Evolutionary conservation across 1,140 invertebrate genomes (phyloP), one percentile per base, ranked within the genome.

Genomic region (Drosophila sechellia): DNA sequence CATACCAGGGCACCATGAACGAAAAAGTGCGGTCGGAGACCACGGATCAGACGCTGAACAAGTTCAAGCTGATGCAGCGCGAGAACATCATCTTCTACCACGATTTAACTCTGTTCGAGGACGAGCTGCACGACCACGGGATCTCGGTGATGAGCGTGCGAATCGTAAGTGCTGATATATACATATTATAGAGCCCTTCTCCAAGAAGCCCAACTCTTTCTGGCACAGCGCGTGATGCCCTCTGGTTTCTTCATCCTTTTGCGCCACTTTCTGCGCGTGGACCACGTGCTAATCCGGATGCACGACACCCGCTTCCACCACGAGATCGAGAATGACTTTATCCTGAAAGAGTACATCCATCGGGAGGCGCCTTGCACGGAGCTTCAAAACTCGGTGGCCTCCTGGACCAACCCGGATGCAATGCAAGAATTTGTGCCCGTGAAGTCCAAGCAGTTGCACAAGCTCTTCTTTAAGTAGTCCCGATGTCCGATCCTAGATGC

Each of bases 111-210:
- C 93, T 99, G 2, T 99, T 97, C 94, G 99, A 99, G 94, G 99
- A 99, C 94, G 99, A 99, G 93, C 93, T 99, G 49, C 98, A 99
- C 91, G 99, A 99, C 93, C 98, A 99, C 94, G 99, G 99, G 20
- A 96, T 97, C 56, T 97, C 98, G 0, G 95, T 96, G 50, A 94
- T 96, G 75, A 96, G 96, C 77, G 97, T 98, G 0, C 99, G 99
- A 96, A 98, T 99, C 93, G 98, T 98, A 94, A 96, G 95, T 94
- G n/a, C 46, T 5, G 10, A n/a, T 4, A 4, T 4, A 31, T 15
- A 12, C 8, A 34, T 0, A 5, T 15, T 27, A 27, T 27, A 10
- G 25, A 25, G 1, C 25, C 27, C 1, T 11, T 39, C 17, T 11
- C 1, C 8, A 17, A 15, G 25, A 25, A 10, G 35, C 12, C 10